Percentiles rank a stretch among this genome's conserved stretches.
Conservation (phyloP, 2,888 invertebrate species). For the Nudaria mundana region DNA sequence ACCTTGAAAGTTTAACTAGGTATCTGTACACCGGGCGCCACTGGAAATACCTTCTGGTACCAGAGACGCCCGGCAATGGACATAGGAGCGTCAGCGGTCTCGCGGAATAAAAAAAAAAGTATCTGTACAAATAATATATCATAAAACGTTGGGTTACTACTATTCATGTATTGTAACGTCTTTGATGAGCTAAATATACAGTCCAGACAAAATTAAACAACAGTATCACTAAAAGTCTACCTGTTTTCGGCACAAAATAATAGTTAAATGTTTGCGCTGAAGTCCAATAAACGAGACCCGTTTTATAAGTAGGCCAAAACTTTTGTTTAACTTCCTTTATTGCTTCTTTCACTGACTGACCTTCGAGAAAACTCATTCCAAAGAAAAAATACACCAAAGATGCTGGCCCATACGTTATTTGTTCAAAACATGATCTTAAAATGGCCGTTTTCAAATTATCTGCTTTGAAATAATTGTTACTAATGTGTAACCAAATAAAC, state of each 20-base stretch:
- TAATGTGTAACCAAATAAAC: conserved; percentile 86
- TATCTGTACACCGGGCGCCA: no score
- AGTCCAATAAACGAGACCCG: conserved; percentile 86
- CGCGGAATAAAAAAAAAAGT: no score
- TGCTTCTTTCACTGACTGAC: conserved; percentile 82
- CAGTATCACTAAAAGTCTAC: conserved; percentile 87
- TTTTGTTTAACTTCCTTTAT: conserved; percentile 85
- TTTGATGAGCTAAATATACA: conserved; percentile 87
- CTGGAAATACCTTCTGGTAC: no score
- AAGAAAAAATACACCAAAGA: conserved; percentile 89
- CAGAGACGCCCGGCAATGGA: no score
- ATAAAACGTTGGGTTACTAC: no score
- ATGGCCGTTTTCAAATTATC: conserved; percentile 49
- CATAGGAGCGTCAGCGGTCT: no score
- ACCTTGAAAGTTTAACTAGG: no score
- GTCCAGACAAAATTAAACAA: conserved; percentile 88
- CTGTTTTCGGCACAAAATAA: conserved; percentile 85
- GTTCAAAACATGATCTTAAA: conserved; percentile 81
- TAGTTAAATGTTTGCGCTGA: conserved; percentile 87
- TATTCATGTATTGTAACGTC: no score
- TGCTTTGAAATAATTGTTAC: conserved; percentile 49
- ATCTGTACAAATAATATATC: no score
- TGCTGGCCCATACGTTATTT: conserved; percentile 86
- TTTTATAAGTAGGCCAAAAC: conserved; percentile 87
- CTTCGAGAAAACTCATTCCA: conserved; percentile 87